Conservation (phyloP, 2,113 vertebrate species). For the Cygnus buccinator region DNA sequence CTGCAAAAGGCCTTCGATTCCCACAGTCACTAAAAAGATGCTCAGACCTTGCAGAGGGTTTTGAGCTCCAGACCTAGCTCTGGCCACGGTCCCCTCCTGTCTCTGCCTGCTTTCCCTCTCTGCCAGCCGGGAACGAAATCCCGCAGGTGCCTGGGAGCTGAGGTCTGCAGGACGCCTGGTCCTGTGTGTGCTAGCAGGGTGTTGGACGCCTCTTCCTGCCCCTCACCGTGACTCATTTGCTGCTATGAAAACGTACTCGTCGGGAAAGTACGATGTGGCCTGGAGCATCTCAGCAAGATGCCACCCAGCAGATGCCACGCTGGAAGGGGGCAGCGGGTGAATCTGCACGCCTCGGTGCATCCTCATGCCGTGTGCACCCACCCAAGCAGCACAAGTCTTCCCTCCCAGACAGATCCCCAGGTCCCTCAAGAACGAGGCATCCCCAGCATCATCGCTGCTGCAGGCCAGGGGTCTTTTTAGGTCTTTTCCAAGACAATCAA, state of each 20-base stretch:
- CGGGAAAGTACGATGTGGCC: neutral
- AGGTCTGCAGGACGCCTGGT: neutral
- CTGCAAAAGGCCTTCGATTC: neutral
- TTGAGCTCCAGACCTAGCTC: neutral
- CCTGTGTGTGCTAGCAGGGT: neutral
- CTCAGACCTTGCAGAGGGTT: neutral
- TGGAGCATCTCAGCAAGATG: neutral
- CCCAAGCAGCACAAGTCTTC: neutral
- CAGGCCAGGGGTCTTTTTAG: rapidly evolving
- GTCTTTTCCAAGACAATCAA: neutral
- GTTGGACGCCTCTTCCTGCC: neutral
- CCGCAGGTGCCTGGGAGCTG: neutral
- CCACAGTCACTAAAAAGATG: neutral
- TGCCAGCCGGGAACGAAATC: neutral
- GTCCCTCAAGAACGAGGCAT: neutral
- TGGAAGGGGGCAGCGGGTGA: neutral
- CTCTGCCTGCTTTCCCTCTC: neutral
- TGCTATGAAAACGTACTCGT: neutral
- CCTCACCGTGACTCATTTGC: neutral
- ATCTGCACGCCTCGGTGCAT: neutral
- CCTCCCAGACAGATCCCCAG: neutral
- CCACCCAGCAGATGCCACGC: neutral
- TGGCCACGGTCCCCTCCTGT: rapidly evolving
- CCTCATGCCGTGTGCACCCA: neutral
- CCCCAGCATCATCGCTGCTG: neutral